A percentile compares a stretch with the other conserved stretches of the same genome.
phyloP scores from a whole-genome alignment of 1,140 invertebrate genomes.

The Drosophila prosaltans region DNA sequence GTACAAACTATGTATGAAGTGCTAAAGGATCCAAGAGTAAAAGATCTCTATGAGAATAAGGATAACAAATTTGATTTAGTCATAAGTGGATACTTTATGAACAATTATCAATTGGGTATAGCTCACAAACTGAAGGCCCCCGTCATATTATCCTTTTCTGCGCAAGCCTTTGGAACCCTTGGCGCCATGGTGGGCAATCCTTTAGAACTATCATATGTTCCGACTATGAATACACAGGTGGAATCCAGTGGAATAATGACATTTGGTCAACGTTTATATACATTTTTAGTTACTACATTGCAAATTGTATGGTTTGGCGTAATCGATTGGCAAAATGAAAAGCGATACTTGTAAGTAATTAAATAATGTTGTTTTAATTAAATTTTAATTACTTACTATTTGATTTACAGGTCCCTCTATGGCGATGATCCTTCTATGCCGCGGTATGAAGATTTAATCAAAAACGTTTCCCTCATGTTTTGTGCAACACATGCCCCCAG shows the following conservation, averaged over 20 bases:
- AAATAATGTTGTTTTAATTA: background rate
- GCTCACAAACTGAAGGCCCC: conserved; percentile 68
- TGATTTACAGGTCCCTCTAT: conserved; percentile 32
- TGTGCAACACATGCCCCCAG: conserved; percentile 52
- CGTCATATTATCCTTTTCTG: conserved; percentile 37
- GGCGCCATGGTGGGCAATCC: conserved; percentile 59
- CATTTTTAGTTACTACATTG: background rate
- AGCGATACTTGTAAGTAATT: conserved; percentile 34
- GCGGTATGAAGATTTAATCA: conserved; percentile 35
- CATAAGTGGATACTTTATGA: conserved; percentile 65
- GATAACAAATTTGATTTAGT: conserved; percentile 66
- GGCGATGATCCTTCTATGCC: conserved; percentile 48
- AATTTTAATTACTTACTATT: background rate
- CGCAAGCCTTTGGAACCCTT: conserved; percentile 32
- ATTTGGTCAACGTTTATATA: conserved; percentile 36
- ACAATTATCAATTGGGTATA: conserved; percentile 60
- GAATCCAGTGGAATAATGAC: conserved; percentile 26
- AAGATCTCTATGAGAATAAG: conserved; percentile 55
- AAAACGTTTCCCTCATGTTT: conserved; percentile 60
- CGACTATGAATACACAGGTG: conserved; percentile 17
- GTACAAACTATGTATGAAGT: conserved; percentile 7
- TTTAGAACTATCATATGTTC: conserved; percentile 51
- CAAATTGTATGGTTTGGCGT: background rate
- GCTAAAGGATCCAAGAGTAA: conserved; percentile 42
- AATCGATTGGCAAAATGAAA: conserved; percentile 18